Conservation (phyloP, 2,113 vertebrate genomes). For the Illadopsis cleaveri region DNA sequence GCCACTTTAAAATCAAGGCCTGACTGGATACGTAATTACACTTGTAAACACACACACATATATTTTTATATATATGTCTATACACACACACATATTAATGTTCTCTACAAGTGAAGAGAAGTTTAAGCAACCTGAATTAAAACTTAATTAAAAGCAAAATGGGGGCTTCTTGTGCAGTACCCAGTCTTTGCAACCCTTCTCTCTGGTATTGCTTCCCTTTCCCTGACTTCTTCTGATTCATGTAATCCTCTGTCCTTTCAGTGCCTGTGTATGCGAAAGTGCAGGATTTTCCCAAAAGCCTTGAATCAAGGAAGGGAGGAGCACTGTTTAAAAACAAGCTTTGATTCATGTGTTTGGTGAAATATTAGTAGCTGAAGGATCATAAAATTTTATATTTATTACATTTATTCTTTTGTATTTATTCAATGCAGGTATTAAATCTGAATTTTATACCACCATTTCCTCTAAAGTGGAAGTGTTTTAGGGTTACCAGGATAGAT, state of each 20-base stretch:
- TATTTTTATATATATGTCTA: too few relatives aligned
- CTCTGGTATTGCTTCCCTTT: conserved; percentile 9
- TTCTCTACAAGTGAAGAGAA: conserved; percentile 21
- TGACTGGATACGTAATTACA: background rate
- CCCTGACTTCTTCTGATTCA: background rate
- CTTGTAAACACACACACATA: background rate
- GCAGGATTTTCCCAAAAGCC: background rate
- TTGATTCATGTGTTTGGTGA: background rate
- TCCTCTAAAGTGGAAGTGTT: background rate
- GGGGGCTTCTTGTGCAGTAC: background rate
- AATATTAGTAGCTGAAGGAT: background rate
- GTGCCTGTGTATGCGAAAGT: background rate
- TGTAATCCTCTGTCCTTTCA: background rate
- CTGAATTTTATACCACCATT: background rate
- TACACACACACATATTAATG: background rate
- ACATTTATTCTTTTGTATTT: background rate
- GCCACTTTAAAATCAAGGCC: conserved; percentile 47
- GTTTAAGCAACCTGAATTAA: background rate
- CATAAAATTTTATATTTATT: background rate
- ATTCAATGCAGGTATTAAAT: background rate
- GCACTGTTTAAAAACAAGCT: background rate
- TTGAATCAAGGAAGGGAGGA: conserved; percentile 1
- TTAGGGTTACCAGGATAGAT: background rate
- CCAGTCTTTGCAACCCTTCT: background rate
- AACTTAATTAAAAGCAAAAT: background rate